These are phyloP conservation scores for Ptychodera flava DNA, from an alignment of 35 echinoderm and acorn worm species.

Conservation along the genomic window DNA sequence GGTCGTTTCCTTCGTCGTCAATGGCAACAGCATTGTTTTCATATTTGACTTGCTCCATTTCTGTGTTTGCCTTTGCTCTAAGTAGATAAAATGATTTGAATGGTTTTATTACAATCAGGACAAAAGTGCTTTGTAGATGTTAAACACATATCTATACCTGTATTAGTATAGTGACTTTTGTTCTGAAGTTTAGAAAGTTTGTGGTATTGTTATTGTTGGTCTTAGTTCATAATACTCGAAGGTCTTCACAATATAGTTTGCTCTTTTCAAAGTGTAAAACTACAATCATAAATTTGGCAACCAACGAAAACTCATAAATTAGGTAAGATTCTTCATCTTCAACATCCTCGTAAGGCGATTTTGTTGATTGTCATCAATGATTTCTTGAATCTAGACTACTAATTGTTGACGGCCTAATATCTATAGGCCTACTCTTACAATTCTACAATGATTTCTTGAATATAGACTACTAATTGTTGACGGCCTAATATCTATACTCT, in stretches of 20 bases:
- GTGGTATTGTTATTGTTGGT: neutral
- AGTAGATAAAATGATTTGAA: neutral
- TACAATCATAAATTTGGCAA: too few relatives aligned
- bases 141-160: neutral
- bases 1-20: neutral
- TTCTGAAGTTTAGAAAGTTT: neutral
- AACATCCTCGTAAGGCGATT: too few relatives aligned
- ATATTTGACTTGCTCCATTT: neutral
- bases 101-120: too few relatives aligned
- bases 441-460: neutral
- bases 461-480: neutral
- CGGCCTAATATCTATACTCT: neutral
- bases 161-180: neutral
- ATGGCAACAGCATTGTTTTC: neutral
- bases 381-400: neutral
- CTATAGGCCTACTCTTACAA: neutral
- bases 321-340: too few relatives aligned
- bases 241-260: neutral
- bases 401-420: neutral
- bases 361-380: neutral
- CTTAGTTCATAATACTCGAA: neutral
- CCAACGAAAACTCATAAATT: too few relatives aligned
- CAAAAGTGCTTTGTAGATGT: neutral
- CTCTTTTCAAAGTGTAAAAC: too few relatives aligned
- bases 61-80: neutral